A percentile compares a stretch with the other conserved stretches of the same genome.
Conservation (phyloP, 2,113 vertebrate species). For the Apodemus sylvaticus region DNA sequence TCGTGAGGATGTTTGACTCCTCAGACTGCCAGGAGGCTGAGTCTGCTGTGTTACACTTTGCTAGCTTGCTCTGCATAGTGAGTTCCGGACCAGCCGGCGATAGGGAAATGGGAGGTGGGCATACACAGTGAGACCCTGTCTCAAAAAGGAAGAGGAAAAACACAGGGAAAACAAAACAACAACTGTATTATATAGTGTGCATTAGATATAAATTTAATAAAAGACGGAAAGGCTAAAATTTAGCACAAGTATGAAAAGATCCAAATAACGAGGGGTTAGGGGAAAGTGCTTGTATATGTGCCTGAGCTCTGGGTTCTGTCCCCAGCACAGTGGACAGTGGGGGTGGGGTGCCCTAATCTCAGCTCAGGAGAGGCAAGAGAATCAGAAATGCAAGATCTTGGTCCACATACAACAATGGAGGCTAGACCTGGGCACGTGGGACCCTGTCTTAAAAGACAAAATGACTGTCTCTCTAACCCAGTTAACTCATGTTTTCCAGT, state of each 20-base stretch:
- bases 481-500: slow-evolving; percentile 5
- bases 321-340: too few relatives aligned
- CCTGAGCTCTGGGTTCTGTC: neutral
- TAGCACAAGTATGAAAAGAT: neutral
- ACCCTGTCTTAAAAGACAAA: neutral
- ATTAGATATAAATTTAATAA: neutral
- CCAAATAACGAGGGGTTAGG: neutral
- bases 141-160: neutral
- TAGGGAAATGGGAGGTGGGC: neutral
- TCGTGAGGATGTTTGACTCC: neutral
- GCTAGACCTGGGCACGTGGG: neutral
- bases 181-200: neutral
- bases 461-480: neutral
- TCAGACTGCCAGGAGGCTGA: neutral
- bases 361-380: neutral
- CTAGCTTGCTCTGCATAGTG: neutral
- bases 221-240: neutral
- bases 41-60: neutral
- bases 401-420: too few relatives aligned
- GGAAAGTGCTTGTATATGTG: neutral
- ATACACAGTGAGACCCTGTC: too few relatives aligned
- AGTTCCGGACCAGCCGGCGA: neutral
- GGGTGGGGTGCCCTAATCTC: neutral
- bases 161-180: neutral
- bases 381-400: neutral